phyloP scores from a whole-genome alignment of 1,140 invertebrate genomes.

The Conus betulinus region DNA sequence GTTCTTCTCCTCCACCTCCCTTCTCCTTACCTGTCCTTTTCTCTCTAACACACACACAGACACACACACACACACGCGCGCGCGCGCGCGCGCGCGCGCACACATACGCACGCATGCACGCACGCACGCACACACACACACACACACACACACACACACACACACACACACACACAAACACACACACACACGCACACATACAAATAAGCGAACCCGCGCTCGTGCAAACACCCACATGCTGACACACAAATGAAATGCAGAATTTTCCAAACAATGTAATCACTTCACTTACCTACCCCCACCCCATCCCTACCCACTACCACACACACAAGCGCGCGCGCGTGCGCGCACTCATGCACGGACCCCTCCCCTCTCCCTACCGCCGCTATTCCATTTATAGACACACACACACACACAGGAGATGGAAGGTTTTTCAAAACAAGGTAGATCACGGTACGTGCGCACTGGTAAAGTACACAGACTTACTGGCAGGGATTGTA shows the following conservation, averaged over 20 bases:
- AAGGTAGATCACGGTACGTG: no score
- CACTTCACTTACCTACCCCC: no score
- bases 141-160: neutral
- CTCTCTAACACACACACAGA: neutral
- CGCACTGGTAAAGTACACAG: neutral
- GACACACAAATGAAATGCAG: no score
- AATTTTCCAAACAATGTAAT: no score
- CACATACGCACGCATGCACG: neutral
- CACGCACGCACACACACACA: neutral
- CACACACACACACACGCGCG: neutral
- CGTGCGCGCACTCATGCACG: neutral
- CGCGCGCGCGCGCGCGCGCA: neutral
- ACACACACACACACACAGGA: neutral
- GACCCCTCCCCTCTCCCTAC: no score
- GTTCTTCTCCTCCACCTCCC: neutral
- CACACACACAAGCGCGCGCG: neutral
- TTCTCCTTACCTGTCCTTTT: neutral
- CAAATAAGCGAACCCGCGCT: neutral
- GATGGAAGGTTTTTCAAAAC: no score
- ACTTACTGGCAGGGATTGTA: conserved; percentile 32
- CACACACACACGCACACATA: neutral
- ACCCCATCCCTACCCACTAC: no score
- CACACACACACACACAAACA: no score
- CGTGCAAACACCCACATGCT: neutral
- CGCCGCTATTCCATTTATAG: neutral